These are phyloP conservation scores for Epinotia ramella DNA, from an alignment of 2,888 invertebrate genomes.

Conservation along the genomic window DNA sequence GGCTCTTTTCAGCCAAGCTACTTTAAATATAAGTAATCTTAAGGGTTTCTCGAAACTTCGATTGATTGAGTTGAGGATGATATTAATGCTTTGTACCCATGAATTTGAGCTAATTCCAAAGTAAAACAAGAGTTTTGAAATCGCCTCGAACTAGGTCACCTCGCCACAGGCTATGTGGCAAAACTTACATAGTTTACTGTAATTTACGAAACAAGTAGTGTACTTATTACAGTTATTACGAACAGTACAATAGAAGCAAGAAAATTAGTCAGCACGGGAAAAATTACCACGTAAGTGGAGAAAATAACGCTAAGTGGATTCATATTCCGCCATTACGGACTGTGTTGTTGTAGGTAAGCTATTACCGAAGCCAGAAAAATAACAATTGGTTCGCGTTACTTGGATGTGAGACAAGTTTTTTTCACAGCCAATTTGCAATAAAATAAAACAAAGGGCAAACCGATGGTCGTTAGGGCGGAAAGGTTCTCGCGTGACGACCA, in stretches of 20 bases:
- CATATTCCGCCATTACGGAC: conserved; percentile 5
- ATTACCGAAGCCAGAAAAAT: conserved; percentile 19
- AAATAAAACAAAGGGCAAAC: no score
- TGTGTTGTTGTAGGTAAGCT: not conserved
- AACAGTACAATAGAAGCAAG: not conserved
- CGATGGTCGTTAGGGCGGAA: no score
- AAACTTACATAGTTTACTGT: not conserved
- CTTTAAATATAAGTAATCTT: no score
- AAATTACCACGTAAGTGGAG: conserved; percentile 5
- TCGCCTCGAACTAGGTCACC: not conserved
- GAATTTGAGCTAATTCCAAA: not conserved
- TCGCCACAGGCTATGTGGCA: not conserved
- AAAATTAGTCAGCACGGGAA: not conserved
- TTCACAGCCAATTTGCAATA: no score
- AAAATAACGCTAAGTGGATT: conserved; percentile 17
- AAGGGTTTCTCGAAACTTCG: not conserved
- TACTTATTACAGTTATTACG: not conserved
- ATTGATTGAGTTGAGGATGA: not conserved
- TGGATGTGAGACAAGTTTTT: not conserved
- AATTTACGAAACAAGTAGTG: conserved; percentile 1
- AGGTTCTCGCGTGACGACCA: no score
- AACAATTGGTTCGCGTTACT: conserved; percentile 5
- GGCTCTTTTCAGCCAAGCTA: no score
- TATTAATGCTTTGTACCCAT: not conserved
- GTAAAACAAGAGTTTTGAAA: not conserved